Evolutionary conservation across 2,888 invertebrate genomes (phyloP), one percentile per base, ranked within the genome.

Genomic region (Tanypteryx hageni): DNA sequence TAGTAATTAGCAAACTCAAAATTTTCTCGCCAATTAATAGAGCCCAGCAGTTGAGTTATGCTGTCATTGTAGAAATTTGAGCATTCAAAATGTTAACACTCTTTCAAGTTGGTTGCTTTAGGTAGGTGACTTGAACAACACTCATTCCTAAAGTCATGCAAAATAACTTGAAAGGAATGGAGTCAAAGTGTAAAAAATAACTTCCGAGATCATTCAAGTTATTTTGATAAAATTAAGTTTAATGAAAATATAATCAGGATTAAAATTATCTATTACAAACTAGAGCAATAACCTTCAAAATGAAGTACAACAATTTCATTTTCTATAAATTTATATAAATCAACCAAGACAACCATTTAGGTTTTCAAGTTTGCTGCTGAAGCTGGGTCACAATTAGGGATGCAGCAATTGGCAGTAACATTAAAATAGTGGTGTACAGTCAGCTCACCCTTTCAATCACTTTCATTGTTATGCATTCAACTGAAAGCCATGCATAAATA

Each of bases 171-270:
- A 76, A 76, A 76, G 2, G 76, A 76, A 76, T 27, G 0, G 76
- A 76, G 76, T 22, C 9, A 9, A 76, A 14, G 22, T 27, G 27
- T 13, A 10, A 27, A 27, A 18, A 27, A 76, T 13, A 76, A 76
- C 76, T 76, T 76, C 76, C 9, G 76, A 76, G 76, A 76, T 76
- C 27, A 76, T 76, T 76, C 16, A 76, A 27, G 76, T 76, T 76
- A 76, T 27, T 76, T 11, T 13, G 14, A 76, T 27, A 27, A 76
- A 27, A 27, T 76, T 76, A 89, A 89, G 44, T 64, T 44, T 89
- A 89, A 31, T 59, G 61, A 64, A 89, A 89, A 89, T 86, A 86
- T 89, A 61, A 89, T 44, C 64, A 59, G 59, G 59, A 13, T 57
- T 64, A 64, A 89, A 44, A 57, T 44, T 83, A 83, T 57, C 44